Percentiles rank a stretch among this genome's conserved stretches.
Conservation (phyloP, 2,888 invertebrate genomes). For the Hypsopygia costalis region DNA sequence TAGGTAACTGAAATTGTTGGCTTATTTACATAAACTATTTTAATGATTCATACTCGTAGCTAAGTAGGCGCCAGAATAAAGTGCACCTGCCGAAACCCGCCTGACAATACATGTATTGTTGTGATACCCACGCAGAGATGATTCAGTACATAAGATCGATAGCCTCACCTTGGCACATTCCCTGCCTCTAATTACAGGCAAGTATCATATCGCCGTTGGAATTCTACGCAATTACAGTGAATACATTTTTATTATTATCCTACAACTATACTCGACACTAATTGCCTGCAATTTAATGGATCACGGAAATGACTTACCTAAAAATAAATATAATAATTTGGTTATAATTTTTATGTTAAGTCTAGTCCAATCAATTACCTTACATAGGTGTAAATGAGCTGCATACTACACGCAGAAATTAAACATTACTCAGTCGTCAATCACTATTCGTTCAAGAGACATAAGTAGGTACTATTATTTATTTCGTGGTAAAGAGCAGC, state of each 20-base stretch:
- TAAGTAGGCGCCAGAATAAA: conserved; percentile 15
- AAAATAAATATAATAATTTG: too few species aligned
- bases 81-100: conserved; percentile 9
- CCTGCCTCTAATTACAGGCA: conserved; percentile 6
- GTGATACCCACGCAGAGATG: conserved; percentile 12
- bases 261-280: background rate
- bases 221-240: background rate
- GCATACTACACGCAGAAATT: too few species aligned
- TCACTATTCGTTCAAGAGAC: too few species aligned
- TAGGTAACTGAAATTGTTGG: background rate
- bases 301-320: background rate
- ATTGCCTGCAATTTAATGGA: background rate
- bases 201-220: background rate
- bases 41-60: conserved; percentile 6
- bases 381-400: too few species aligned
- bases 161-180: conserved; percentile 11
- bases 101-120: conserved; percentile 15
- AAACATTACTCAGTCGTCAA: too few species aligned
- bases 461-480: too few species aligned
- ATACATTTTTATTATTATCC: too few species aligned
- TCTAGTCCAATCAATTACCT: too few species aligned
- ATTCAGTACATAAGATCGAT: conserved; percentile 3
- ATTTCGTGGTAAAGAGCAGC: too few species aligned
- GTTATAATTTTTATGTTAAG: too few species aligned
- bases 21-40: conserved; percentile 3